Evolutionary conservation across 2,797 vertebrate species (phyloP).

Genomic region (Siniperca undulata): DNA sequence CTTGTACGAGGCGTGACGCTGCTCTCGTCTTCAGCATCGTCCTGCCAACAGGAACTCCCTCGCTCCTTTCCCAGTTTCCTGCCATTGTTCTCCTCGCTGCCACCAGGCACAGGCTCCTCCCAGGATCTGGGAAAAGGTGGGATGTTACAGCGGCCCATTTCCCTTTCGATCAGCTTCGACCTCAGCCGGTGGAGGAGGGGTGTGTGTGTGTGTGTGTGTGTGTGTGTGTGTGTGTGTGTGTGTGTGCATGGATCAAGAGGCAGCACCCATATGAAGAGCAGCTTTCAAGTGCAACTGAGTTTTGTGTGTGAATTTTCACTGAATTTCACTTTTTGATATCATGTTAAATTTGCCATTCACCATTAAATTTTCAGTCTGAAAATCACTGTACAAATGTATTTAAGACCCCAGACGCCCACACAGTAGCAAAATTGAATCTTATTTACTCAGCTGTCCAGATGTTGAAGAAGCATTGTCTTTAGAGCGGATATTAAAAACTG

Average conservation of each 20-base stretch:
- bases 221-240: slow-evolving; percentile 22
- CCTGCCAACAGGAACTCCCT: slow-evolving; percentile 83
- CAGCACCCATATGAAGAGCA: not conserved
- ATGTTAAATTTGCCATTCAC: not conserved
- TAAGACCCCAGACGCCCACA: not conserved
- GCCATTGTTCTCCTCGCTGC: slow-evolving; percentile 81
- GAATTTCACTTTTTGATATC: not conserved
- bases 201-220: slow-evolving; percentile 19
- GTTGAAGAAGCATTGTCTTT: too few relatives aligned
- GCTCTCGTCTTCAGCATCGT: slow-evolving; percentile 64
- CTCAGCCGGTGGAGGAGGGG: slow-evolving; percentile 60
- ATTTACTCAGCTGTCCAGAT: not conserved
- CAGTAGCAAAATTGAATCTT: not conserved
- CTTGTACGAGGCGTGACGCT: slow-evolving; percentile 51
- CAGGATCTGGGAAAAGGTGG: slow-evolving; percentile 87
- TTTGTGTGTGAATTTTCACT: not conserved
- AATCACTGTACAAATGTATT: too few relatives aligned
- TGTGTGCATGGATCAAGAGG: not conserved
- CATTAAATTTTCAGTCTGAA: not conserved
- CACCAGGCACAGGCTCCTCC: slow-evolving; percentile 74
- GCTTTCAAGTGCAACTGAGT: not conserved
- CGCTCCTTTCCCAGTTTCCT: slow-evolving; percentile 85
- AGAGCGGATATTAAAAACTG: too few relatives aligned
- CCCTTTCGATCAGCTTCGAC: slow-evolving; percentile 72
- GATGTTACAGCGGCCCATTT: slow-evolving; percentile 81